Evolutionary conservation across 2,888 invertebrate species (phyloP).

Genomic region (Drosophila buzzatii): DNA sequence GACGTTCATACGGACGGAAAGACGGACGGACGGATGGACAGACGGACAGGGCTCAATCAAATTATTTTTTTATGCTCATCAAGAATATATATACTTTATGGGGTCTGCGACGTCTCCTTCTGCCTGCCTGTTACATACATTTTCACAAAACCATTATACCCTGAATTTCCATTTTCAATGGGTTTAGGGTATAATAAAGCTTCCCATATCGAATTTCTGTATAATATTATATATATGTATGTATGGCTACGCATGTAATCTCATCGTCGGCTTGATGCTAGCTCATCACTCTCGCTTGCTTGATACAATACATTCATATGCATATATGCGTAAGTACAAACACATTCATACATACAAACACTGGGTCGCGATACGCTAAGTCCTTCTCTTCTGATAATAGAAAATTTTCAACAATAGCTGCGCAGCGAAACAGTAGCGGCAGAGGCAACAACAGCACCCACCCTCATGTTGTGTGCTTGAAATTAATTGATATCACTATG

Average conservation of each 20-base stretch:
- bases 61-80: no score
- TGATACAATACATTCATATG: neutral
- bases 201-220: neutral
- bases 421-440: neutral
- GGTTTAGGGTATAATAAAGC: no score
- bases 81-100: no score
- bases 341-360: neutral
- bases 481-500: conserved; percentile 30
- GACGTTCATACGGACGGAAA: no score
- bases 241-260: neutral
- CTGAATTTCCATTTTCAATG: no score
- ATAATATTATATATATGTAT: neutral
- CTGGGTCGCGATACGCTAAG: conserved; percentile 26
- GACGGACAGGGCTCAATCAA: no score
- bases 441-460: conserved; percentile 13
- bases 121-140: no score
- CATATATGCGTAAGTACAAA: neutral
- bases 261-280: neutral
- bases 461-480: conserved; percentile 4
- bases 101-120: no score
- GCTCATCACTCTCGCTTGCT: conserved; percentile 10
- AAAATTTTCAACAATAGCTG: conserved; percentile 29
- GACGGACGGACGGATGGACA: no score
- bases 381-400: conserved; percentile 41
- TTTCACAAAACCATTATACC: no score